A percentile compares a stretch with the other conserved stretches of the same genome.
Evolutionary conservation across 1,140 invertebrate genomes (phyloP).

Genomic region (Laodelphax striatellus): DNA sequence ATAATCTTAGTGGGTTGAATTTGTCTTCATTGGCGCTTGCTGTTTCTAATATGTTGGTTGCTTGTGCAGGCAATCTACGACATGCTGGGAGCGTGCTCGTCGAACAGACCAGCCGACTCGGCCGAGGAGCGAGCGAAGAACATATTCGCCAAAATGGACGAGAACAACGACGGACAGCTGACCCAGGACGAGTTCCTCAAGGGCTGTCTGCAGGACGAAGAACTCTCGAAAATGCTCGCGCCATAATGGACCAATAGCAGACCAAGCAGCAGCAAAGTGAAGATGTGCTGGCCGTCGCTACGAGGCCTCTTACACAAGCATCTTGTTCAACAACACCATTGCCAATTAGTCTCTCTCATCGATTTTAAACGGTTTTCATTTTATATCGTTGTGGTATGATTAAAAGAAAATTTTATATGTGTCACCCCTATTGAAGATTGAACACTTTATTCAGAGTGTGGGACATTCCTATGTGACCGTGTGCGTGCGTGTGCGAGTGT

Average conservation of each 20-base stretch:
- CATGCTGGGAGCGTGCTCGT: constrained; percentile 91
- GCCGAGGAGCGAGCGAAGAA: constrained; percentile 95
- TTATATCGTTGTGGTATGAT: constrained; percentile 3
- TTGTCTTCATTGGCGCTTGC: too few relatives aligned
- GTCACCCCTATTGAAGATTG: not conserved
- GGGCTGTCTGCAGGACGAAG: constrained; percentile 95
- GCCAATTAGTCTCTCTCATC: constrained; percentile 2
- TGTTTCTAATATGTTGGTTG: not conserved
- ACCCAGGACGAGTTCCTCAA: constrained; percentile 98
- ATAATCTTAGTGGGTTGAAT: too few relatives aligned
- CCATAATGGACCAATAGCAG: constrained; percentile 49
- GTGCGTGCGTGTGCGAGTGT: too few relatives aligned
- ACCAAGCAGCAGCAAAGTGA: not conserved
- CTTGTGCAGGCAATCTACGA: constrained; percentile 91
- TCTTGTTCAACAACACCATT: not conserved
- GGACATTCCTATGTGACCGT: too few relatives aligned
- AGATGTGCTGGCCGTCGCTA: not conserved
- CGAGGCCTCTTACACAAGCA: not conserved
- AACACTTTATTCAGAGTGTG: too few relatives aligned
- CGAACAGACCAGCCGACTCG: constrained; percentile 80
- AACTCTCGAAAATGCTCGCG: constrained; percentile 89
- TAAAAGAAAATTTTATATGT: not conserved
- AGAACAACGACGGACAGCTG: constrained; percentile 95
- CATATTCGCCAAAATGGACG: constrained; percentile 99
- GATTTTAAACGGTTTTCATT: not conserved